Base-by-base conservation (phyloP, 2,888 invertebrate species). In the Sabatieria punctata region DNA sequence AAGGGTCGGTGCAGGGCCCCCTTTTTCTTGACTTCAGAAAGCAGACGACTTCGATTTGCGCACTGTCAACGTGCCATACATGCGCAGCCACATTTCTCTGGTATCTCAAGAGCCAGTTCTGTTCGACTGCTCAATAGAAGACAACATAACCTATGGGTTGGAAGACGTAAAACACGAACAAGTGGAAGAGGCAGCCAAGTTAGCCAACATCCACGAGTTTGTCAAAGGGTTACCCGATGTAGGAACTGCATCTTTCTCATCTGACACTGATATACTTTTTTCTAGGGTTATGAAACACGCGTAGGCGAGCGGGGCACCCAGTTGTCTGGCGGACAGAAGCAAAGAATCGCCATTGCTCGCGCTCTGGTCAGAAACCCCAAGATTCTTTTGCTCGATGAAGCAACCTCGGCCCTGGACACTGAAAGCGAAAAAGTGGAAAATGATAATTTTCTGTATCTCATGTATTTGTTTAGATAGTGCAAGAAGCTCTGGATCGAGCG, bases 401-500 rank as follows among this genome's bases (percentile, higher is more conserved):
- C 69, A 1, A 69, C 69, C 0, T 63, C 63, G 48, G 69, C 69
- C 3, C n/a, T n/a, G n/a, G n/a, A n/a, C n/a, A n/a, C n/a, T n/a
- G n/a, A n/a, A n/a, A n/a, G n/a, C n/a, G n/a, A n/a, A n/a, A n/a
- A n/a, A n/a, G n/a, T n/a, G n/a, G n/a, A n/a, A n/a, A n/a, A n/a
- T n/a, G n/a, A n/a, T n/a, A n/a, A n/a, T n/a, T n/a, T n/a, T n/a
- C 8, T 18, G n/a, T 8, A 8, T 13, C 8, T 13, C 11, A 18
- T n/a, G 37, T 40, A n/a, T 48, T 18, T 11, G 18, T 26, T 3
- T 77, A 80, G 79, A 71, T 83, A 43, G 85, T 86, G 0, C 85
- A 85, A 70, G 80, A 80, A 57, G 85, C 85, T 0, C 65, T 86
- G 49, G 85, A 86, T 43, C 50, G 65, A 58, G 71, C 71, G 0